phyloP scores from a whole-genome alignment of 1,140 invertebrate species.

The Bombus breviceps region DNA sequence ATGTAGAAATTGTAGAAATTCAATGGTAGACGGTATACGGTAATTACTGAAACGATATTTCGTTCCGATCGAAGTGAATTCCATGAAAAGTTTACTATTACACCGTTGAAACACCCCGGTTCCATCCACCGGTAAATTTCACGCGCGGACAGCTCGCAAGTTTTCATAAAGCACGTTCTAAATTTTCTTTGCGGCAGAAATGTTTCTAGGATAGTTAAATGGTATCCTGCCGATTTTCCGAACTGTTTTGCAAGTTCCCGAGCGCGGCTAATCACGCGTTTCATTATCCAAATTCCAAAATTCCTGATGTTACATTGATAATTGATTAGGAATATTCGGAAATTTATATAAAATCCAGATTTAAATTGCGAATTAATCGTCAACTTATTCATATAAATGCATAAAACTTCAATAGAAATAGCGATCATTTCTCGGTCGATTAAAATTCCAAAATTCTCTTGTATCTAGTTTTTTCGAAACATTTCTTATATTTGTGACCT shows the following conservation, averaged over 20 bases:
- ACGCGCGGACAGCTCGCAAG: neutral
- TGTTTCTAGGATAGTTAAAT: neutral
- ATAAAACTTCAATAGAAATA: neutral
- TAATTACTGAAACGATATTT: conserved; percentile 19
- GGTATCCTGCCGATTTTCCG: neutral
- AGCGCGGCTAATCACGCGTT: neutral
- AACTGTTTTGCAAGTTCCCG: neutral
- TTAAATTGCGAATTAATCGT: neutral
- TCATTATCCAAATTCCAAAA: neutral
- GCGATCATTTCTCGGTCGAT: neutral
- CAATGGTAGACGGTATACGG: neutral
- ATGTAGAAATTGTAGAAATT: neutral
- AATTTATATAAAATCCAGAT: neutral
- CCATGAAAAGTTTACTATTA: conserved; percentile 3
- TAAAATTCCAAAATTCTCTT: too few relatives aligned
- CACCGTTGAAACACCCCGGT: neutral
- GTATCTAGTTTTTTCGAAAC: too few relatives aligned
- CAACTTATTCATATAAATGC: too few relatives aligned
- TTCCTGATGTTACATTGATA: neutral
- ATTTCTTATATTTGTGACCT: too few relatives aligned
- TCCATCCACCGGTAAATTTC: neutral
- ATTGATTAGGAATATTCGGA: neutral
- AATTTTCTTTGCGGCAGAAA: neutral
- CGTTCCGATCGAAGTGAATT: neutral
- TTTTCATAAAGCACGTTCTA: neutral